phyloP scores from a whole-genome alignment of 2,113 vertebrate species.

The Prunella fulvescens region DNA sequence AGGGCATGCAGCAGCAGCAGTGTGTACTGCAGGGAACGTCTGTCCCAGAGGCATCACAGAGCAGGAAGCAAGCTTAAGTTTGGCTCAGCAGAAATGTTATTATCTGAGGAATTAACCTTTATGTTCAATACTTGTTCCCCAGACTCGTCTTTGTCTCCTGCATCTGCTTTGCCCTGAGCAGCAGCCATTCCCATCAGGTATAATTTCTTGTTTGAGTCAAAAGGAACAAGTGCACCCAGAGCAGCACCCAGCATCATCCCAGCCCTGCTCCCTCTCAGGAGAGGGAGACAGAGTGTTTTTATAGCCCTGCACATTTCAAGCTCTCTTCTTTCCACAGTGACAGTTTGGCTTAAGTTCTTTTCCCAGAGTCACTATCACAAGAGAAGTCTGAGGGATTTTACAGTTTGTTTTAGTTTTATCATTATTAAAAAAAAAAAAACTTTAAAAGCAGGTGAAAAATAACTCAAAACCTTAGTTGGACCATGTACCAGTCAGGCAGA shows the following conservation, averaged over 20 bases:
- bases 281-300: not conserved
- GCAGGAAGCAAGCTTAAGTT: not conserved
- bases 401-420: not conserved
- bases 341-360: not conserved
- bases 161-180: not conserved
- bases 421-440: not conserved
- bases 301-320: not conserved
- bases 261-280: not conserved
- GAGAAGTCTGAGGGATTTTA: not conserved
- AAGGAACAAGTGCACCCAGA: not conserved
- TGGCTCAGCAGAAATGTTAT: conserved; percentile 1
- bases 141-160: not conserved
- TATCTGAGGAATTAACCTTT: conserved; percentile 36
- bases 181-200: not conserved
- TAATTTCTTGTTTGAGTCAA: not conserved
- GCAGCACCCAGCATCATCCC: not conserved
- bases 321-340: not conserved
- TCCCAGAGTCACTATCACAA: not conserved
- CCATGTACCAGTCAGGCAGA: not conserved
- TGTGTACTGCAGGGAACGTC: not conserved
- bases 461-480: conserved; percentile 7
- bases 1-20: not conserved
- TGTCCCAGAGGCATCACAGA: not conserved
- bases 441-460: not conserved
- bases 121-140: not conserved